phyloP scores from a whole-genome alignment of 2,113 vertebrate species.

The Platichthys stellatus region DNA sequence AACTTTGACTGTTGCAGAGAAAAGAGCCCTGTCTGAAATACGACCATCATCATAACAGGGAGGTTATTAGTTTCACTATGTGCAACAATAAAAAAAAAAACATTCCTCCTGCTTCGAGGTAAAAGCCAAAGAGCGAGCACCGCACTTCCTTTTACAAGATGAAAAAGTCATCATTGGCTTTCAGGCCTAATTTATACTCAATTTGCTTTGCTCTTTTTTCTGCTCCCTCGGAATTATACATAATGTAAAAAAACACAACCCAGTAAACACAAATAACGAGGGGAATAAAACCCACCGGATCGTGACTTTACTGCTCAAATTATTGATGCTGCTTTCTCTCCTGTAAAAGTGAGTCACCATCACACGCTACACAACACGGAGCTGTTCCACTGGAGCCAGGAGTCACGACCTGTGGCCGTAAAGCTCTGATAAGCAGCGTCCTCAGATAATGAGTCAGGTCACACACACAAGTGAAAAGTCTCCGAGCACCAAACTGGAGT shows the following conservation, averaged over 20 bases:
- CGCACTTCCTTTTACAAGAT: slow-evolving; percentile 46
- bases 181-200: slow-evolving; percentile 52
- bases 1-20: slow-evolving; percentile 48
- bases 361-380: slow-evolving; percentile 24
- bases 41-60: slow-evolving; percentile 44
- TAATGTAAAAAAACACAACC: slow-evolving; percentile 45
- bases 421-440: slow-evolving; percentile 24
- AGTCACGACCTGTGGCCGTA: slow-evolving; percentile 17
- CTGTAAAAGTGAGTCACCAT: slow-evolving; percentile 41
- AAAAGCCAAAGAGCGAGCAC: slow-evolving; percentile 13
- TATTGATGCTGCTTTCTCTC: slow-evolving; percentile 51
- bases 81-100: slow-evolving; percentile 58
- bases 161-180: slow-evolving; percentile 52
- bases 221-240: slow-evolving; percentile 26
- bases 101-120: slow-evolving; percentile 37
- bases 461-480: neutral
- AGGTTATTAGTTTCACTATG: slow-evolving; percentile 56
- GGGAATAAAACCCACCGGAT: slow-evolving; percentile 53
- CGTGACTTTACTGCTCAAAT: slow-evolving; percentile 50
- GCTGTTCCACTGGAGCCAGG: slow-evolving; percentile 4
- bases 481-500: neutral
- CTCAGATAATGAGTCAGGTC: neutral
- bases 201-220: slow-evolving; percentile 35
- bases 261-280: slow-evolving; percentile 63
- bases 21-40: slow-evolving; percentile 41